Base-by-base conservation (phyloP, 2,888 invertebrate genomes). In the Caradrina kadenii region DNA sequence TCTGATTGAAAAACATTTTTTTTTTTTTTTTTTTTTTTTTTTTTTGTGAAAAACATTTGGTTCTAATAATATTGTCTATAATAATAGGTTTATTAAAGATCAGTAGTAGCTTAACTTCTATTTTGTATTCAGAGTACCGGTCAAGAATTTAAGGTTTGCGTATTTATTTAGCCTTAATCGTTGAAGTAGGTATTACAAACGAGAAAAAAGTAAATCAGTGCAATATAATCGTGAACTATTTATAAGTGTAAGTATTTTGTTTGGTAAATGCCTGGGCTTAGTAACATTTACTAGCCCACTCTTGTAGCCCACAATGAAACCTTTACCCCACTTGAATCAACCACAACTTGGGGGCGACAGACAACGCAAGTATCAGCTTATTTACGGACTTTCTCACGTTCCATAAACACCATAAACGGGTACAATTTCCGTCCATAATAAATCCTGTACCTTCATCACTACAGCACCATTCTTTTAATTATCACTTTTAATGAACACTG, bases 401-500 rank as follows among this genome's bases (percentile, higher is more conserved):
- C 78, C 49, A 62, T 62, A 70, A 53, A 62, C 52, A 70, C 56
- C 56, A 53, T 58, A 67, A 79, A 76, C 11, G 62, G 39, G 56
- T 62, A 72, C 59, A 50, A 22, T 56, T 60, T 48, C 52, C 31
- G 13, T 56, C 42, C 39, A 76, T 76, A 61, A 76, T 63, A 66
- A 60, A 80, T 69, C 53, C 53, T 31, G 31, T 50, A 72, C 62
- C 59, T 64, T 69, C 63, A 60, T 76, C 69, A 77, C 80, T 63
- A 75, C n/a, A 58, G 42, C 65, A 49, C 63, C 80, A 78, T 74
- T 80, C 74, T 87, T 88, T 85, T 87, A 87, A 87, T 89, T 81
- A 85, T 80, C 81, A 78, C 77, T 86, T 85, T 86, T 82, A 88
- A 88, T 88, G 86, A 85, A 88, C 85, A 87, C 85, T 85, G 84